Evolutionary conservation across 2,797 vertebrate genomes (phyloP), one percentile per base, ranked within the genome.

Genomic region (Peromyscus attwateri): DNA sequence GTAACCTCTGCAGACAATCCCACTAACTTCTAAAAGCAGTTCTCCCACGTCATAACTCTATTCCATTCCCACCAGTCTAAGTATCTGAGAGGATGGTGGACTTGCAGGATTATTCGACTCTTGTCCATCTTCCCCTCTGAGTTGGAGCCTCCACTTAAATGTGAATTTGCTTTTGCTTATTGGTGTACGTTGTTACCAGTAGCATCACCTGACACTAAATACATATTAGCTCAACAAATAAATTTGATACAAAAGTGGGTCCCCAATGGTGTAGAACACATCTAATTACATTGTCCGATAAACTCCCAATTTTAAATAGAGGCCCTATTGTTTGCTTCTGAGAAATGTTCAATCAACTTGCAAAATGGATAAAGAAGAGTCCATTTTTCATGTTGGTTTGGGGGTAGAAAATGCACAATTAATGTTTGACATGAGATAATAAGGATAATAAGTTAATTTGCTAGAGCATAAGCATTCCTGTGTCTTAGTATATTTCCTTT

Each of bases 171-270:
- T 80, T 82, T 89, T 37, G 13, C 17, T 85, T 17, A 60, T 55
- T 23, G 14, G 1, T 81, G 49, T 17, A 52, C 46, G 27, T 87
- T 10, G 83, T 21, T 80, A n/a, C 2, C 17, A 88, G 27, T 27
- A 55, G 27, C 4, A 60, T 71, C 16, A 62, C 55, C 21, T 77
- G 71, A 34, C 46, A 62, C 81, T 87, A 94, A 96, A 77, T 57
- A 93, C 79, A 64, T 90, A 92, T 75, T 93, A 73, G 75, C 68
- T 92, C 40, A 90, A 84, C 55, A 85, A 96, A 96, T 89, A 91
- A 46, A 95, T 95, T 29, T 84, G 49, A 94, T 79, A 73, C 25
- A 73, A 94, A 95, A 94, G 16, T 10, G 64, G 23, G 31, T 89
- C 52, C 70, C 75, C 43, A 37, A 71, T 87, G 82, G 75, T 66